Conservation (phyloP, 2,888 invertebrate species). For the Megaustenia siamemsis region DNA sequence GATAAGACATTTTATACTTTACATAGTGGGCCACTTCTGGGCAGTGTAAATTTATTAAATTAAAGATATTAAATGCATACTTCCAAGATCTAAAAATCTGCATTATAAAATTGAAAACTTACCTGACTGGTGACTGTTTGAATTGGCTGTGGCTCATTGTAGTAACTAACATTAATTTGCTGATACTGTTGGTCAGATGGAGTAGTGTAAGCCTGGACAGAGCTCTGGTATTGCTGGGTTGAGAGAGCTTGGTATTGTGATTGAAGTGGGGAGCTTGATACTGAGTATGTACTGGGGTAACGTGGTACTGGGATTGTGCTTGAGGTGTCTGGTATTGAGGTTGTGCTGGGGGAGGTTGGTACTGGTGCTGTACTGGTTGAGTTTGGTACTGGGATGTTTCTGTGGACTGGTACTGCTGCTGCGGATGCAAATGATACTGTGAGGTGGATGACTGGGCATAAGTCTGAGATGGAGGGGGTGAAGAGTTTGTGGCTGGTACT, state of each 20-base stretch:
- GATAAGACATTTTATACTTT: too few relatives aligned
- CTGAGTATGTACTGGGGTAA: not conserved
- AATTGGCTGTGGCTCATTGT: slow-evolving; percentile 33
- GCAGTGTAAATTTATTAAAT: too few relatives aligned
- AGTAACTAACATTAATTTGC: slow-evolving; percentile 16
- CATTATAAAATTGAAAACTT: not conserved
- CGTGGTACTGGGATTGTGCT: not conserved
- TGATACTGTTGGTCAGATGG: not conserved
- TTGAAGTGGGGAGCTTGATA: not conserved
- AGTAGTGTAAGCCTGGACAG: not conserved
- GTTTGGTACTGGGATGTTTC: slow-evolving; percentile 14
- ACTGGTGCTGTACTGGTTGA: not conserved
- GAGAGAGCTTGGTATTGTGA: slow-evolving; percentile 1
- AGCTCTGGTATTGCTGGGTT: not conserved
- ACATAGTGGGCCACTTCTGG: too few relatives aligned
- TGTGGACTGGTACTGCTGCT: not conserved
- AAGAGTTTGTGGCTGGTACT: not conserved
- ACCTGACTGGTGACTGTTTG: slow-evolving; percentile 44
- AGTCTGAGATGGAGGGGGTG: slow-evolving; percentile 18
- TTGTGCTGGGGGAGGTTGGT: slow-evolving; percentile 21
- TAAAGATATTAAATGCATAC: too few relatives aligned
- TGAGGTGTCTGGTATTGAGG: not conserved
- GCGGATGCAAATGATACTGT: not conserved
- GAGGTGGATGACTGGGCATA: not conserved
- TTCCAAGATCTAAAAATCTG: too few relatives aligned